These are phyloP conservation scores for Drosophila peninsularis DNA, from an alignment of 2,888 invertebrate species.

Conservation along the genomic window DNA sequence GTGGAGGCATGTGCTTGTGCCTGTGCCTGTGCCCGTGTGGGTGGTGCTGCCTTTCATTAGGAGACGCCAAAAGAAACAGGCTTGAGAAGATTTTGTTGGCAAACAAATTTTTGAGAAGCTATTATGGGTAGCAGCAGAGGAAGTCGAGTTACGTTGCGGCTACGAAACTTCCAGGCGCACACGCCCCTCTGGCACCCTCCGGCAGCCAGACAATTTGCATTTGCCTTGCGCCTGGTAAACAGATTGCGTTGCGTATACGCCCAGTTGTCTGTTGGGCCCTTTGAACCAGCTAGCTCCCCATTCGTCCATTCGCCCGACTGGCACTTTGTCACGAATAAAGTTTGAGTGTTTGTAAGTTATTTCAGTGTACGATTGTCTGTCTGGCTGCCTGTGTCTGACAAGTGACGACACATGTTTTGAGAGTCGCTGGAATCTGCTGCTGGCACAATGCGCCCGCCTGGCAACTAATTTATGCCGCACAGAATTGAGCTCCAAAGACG, in stretches of 20 bases:
- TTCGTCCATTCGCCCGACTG: slow-evolving; percentile 29
- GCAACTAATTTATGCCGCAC: slow-evolving; percentile 68
- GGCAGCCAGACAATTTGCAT: slow-evolving; percentile 53
- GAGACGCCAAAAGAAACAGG: slow-evolving; percentile 44
- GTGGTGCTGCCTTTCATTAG: slow-evolving; percentile 52
- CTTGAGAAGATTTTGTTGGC: slow-evolving; percentile 55
- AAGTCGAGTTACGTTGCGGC: slow-evolving; percentile 60
- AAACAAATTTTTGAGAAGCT: slow-evolving; percentile 67
- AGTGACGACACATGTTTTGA: slow-evolving; percentile 60
- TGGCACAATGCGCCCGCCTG: slow-evolving; percentile 53
- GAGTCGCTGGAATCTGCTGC: slow-evolving; percentile 52
- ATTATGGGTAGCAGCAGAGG: slow-evolving; percentile 25
- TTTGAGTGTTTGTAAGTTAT: slow-evolving; percentile 69
- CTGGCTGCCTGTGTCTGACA: slow-evolving; percentile 46
- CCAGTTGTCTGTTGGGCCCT: slow-evolving; percentile 35
- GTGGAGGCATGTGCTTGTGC: not conserved
- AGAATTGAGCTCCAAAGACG: slow-evolving; percentile 27
- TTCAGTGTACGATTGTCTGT: slow-evolving; percentile 47
- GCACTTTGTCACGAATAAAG: slow-evolving; percentile 58
- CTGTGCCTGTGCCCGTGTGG: not conserved
- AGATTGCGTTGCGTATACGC: slow-evolving; percentile 60
- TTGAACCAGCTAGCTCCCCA: slow-evolving; percentile 3
- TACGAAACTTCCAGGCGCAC: slow-evolving; percentile 55
- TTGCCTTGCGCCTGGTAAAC: slow-evolving; percentile 47
- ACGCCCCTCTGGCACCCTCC: slow-evolving; percentile 12